These are phyloP conservation scores for Aspidoscelis tigris DNA, from an alignment of 2,113 vertebrate species.

Conservation along the genomic window DNA sequence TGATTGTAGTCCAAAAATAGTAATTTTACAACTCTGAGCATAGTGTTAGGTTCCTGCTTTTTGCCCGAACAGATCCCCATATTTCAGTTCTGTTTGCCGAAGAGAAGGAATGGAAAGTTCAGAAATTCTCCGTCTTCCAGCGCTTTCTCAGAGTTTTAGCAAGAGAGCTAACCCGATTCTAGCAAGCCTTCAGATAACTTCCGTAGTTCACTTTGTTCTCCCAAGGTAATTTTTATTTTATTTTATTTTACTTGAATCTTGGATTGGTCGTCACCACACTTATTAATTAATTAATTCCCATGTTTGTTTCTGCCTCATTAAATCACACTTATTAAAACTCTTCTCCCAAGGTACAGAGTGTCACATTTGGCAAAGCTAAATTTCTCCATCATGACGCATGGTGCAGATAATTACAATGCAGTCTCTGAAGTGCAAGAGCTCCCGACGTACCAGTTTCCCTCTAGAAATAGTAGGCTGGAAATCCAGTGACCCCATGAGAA, in stretches of 20 bases:
- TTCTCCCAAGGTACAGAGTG: neutral
- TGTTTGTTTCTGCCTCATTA: slow-evolving; percentile 22
- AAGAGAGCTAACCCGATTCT: neutral
- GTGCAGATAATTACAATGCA: neutral
- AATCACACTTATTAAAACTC: neutral
- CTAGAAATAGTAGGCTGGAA: neutral
- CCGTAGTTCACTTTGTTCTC: neutral
- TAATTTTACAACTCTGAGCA: too few species aligned
- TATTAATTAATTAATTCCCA: slow-evolving; percentile 21
- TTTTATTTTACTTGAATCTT: neutral
- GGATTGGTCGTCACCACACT: neutral
- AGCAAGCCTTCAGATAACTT: neutral
- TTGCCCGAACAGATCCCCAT: too few species aligned
- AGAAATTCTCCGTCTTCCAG: neutral
- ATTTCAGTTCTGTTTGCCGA: neutral
- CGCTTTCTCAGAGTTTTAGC: neutral
- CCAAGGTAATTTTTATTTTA: neutral
- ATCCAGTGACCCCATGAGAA: too few species aligned
- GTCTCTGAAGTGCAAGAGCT: neutral
- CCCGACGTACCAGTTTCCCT: neutral
- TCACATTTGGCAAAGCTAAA: neutral
- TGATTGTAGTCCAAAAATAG: too few species aligned
- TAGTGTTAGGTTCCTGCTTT: too few species aligned
- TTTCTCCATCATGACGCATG: neutral
- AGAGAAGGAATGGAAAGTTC: neutral